Evolutionary conservation across 2,797 vertebrate species (phyloP), one percentile per base, ranked within the genome.

Genomic region (Schizopygopsis pylzovi): DNA sequence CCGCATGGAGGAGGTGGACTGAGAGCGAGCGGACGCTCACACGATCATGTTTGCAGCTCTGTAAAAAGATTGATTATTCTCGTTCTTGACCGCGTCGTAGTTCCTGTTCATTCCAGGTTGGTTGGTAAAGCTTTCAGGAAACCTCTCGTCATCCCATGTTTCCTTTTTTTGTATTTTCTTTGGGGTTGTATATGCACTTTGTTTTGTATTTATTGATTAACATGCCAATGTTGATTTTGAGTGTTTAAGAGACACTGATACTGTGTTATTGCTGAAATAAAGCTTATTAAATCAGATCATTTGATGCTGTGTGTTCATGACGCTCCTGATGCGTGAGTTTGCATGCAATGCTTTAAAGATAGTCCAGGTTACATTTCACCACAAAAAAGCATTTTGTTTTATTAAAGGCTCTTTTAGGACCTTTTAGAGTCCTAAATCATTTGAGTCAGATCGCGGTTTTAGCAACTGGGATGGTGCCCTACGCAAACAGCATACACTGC

Each of bases 1-100:
- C 0, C 96, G 97, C 80, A 99, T 99, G 98, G 98, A 99, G 89
- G 98, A 99, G 87, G 97, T 99, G 11, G 98, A 98, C 90, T 98
- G 95, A 92, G 82, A 54, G 9, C 15, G 77, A 54, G 11, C 15
- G 77, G 22, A 7, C 39, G 6, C 47, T 49, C 11, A 22, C 76
- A 52, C 80, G 43, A 56, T 18, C 47, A 81, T 22, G 65, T 85
- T 89, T 68, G 22, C 87, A 90, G 75, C 86, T 61, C 79, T 87
- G 73, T 91, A 91, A 63, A 86, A 84, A 82, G 83, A 37, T 82
- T 39, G 65, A 65, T 65, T 72, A 12, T 65, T 56, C 63, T 71
- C 54, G 52, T 41, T 78, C 47, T 81, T 79, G 43, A 87, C 82
- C 12, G 85, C 28, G 76, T 54, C 85, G 49, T 52, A 75, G 70